phyloP scores from a whole-genome alignment of 2,797 vertebrate species.

The Rhinophrynus dorsalis region DNA sequence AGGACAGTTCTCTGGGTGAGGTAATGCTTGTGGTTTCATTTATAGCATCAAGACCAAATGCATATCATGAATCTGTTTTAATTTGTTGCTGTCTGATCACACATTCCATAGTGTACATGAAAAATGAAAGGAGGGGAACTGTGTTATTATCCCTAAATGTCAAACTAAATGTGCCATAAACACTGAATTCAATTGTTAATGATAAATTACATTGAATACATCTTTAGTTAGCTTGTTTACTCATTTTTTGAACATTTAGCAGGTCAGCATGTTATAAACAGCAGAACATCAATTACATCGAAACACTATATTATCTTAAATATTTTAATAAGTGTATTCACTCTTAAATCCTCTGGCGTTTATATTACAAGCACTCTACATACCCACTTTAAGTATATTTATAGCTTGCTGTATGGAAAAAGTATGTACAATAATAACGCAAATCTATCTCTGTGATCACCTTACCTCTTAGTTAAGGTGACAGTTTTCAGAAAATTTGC shows the following conservation, averaged over 20 bases:
- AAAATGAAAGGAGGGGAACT: neutral
- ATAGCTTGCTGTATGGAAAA: constrained; percentile 1
- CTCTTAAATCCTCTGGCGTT: neutral
- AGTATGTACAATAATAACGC: neutral
- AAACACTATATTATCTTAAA: constrained; percentile 1
- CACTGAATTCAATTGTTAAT: neutral
- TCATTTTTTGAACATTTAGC: constrained; percentile 11
- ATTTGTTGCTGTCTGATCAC: neutral
- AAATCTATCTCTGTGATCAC: neutral
- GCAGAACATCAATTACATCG: constrained; percentile 13
- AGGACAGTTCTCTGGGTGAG: neutral
- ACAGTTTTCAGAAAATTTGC: neutral
- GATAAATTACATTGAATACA: neutral
- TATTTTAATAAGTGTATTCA: constrained; percentile 10
- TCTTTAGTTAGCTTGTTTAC: neutral
- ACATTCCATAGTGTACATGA: neutral
- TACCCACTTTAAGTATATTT: neutral
- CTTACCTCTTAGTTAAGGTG: neutral
- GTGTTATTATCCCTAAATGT: neutral
- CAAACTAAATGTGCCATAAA: neutral
- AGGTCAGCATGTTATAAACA: neutral
- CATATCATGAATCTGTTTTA: neutral
- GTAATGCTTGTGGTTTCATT: neutral
- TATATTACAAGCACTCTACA: constrained; percentile 4
- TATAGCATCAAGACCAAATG: neutral